Percentiles rank a stretch among this genome's conserved stretches.
These are phyloP conservation scores for Bothrops jararaca DNA, from an alignment of 2,113 vertebrate species.

Conservation along the genomic window DNA sequence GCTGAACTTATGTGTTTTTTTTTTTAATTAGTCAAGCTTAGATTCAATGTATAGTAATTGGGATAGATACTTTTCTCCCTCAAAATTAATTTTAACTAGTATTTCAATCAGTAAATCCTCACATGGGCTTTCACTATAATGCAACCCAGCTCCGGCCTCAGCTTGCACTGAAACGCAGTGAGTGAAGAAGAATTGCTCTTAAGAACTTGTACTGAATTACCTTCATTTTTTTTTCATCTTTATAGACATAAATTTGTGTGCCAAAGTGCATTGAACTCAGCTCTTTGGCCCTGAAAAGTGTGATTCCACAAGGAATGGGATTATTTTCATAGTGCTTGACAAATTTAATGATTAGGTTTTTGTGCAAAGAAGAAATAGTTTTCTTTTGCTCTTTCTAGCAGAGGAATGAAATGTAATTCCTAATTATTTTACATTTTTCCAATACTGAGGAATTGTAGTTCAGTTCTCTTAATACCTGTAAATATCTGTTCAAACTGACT, in stretches of 20 bases:
- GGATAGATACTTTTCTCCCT: neutral
- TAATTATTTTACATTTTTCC: neutral
- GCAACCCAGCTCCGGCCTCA: neutral
- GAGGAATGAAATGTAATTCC: neutral
- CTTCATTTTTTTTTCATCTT: neutral
- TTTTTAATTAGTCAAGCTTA: neutral
- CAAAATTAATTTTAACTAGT: neutral
- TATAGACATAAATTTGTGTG: neutral
- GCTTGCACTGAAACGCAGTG: neutral
- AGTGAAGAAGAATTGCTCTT: neutral
- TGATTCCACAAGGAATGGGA: neutral
- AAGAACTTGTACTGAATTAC: neutral
- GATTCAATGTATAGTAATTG: neutral
- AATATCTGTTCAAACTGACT: neutral
- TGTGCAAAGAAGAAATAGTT: neutral
- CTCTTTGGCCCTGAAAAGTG: neutral
- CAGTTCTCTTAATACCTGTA: neutral
- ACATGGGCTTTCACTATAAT: neutral
- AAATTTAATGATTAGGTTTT: neutral
- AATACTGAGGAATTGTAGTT: neutral
- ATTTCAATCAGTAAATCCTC: neutral
- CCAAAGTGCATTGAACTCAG: neutral
- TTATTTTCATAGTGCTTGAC: neutral
- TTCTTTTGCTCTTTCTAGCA: neutral
- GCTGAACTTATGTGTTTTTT: neutral